Evolutionary conservation across 1,140 invertebrate genomes (phyloP).

Genomic region (Ceratina japonica): DNA sequence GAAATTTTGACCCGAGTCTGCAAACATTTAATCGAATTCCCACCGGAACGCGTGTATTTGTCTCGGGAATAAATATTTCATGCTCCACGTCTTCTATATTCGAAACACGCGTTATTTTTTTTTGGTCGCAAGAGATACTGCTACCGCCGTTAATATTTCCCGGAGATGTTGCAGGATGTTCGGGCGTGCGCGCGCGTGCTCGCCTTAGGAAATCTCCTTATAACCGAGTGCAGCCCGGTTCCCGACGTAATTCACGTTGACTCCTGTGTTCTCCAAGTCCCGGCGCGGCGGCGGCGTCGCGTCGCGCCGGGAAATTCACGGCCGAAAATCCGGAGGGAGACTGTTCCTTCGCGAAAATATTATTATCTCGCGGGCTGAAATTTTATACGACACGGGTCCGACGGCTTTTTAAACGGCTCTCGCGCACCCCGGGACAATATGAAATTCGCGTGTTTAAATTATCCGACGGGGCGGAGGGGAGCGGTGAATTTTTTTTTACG

Average conservation of each 20-base stretch:
- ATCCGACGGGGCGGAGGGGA: neutral
- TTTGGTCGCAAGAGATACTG: slow-evolving; percentile 56
- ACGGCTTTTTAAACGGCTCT: neutral
- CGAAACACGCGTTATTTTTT: no score
- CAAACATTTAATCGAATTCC: neutral
- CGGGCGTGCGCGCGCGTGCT: neutral
- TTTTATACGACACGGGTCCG: neutral
- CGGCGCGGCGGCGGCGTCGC: neutral
- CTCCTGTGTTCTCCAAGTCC: slow-evolving; percentile 13
- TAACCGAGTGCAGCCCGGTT: slow-evolving; percentile 1
- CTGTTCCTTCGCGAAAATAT: slow-evolving; percentile 46
- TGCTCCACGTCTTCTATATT: no score
- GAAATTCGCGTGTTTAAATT: neutral
- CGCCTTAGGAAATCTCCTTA: slow-evolving; percentile 54
- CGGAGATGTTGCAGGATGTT: slow-evolving; percentile 56
- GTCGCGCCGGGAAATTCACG: slow-evolving; percentile 45
- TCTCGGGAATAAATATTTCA: no score
- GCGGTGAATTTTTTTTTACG: neutral
- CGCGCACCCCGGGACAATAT: neutral
- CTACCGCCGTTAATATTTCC: slow-evolving; percentile 70
- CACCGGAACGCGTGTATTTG: no score
- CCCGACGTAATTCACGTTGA: slow-evolving; percentile 24
- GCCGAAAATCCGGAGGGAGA: slow-evolving; percentile 27
- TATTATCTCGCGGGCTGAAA: slow-evolving; percentile 26
- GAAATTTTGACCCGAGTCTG: neutral